Conservation (phyloP, 1,140 invertebrate genomes). For the Drosophila asahinai region DNA sequence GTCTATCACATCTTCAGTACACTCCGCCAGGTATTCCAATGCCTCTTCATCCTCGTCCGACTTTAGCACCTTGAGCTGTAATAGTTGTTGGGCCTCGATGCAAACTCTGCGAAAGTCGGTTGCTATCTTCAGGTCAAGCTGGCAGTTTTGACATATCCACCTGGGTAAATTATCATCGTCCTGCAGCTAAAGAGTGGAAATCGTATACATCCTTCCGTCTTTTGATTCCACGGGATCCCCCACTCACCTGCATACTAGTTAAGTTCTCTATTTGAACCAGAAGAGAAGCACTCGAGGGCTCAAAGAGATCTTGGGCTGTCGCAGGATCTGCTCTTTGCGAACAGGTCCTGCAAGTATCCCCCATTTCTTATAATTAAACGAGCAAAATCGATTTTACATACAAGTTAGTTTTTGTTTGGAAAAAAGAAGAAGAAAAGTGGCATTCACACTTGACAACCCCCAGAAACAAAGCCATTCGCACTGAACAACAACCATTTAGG, state of each 20-base stretch:
- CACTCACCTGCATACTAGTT: slow-evolving; percentile 45
- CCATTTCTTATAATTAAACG: slow-evolving; percentile 1
- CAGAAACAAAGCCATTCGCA: neutral
- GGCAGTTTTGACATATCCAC: slow-evolving; percentile 48
- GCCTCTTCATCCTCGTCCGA: slow-evolving; percentile 4
- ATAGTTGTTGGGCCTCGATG: slow-evolving; percentile 46
- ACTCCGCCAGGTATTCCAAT: neutral
- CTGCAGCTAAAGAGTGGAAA: slow-evolving; percentile 12
- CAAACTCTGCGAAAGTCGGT: slow-evolving; percentile 54
- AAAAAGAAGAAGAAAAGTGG: slow-evolving; percentile 19
- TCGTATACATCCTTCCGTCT: neutral
- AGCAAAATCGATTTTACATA: neutral
- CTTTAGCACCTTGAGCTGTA: slow-evolving; percentile 24
- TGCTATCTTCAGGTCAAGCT: slow-evolving; percentile 43
- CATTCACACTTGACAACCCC: slow-evolving; percentile 6
- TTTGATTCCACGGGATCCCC: no score
- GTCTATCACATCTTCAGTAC: neutral
- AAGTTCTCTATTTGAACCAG: slow-evolving; percentile 40
- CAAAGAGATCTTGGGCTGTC: slow-evolving; percentile 37
- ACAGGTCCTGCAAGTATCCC: slow-evolving; percentile 56
- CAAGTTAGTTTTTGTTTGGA: slow-evolving; percentile 17
- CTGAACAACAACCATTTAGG: neutral
- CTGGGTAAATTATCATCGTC: slow-evolving; percentile 31
- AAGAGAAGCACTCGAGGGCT: slow-evolving; percentile 18
- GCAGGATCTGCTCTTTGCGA: slow-evolving; percentile 15